Conservation (phyloP, 2,888 invertebrate genomes). For the Cerastoderma edule region DNA sequence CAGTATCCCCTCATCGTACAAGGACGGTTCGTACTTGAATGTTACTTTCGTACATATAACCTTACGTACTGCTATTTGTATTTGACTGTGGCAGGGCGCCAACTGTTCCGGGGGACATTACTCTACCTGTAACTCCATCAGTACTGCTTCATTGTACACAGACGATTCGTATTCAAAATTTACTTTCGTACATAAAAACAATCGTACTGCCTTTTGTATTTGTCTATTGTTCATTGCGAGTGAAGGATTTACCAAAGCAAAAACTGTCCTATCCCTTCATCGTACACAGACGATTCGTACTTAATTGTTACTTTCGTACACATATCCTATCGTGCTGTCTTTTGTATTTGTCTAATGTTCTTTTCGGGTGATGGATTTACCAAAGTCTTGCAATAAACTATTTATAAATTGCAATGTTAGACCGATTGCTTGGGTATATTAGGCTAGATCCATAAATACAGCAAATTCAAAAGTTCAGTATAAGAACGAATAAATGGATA, state of each 20-base stretch:
- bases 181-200: not conserved
- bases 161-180: slow-evolving; percentile 39
- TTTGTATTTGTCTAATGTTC: too few relatives aligned
- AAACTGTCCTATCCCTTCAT: slow-evolving; percentile 55
- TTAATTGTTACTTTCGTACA: not conserved
- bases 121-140: slow-evolving; percentile 34
- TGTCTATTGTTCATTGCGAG: too few relatives aligned
- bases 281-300: slow-evolving; percentile 54
- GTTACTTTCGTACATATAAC: not conserved
- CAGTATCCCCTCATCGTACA: slow-evolving; percentile 41
- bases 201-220: too few relatives aligned
- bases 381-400: too few relatives aligned
- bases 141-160: slow-evolving; percentile 43
- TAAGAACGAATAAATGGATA: too few relatives aligned
- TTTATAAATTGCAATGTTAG: too few relatives aligned
- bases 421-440: too few relatives aligned
- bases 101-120: slow-evolving; percentile 56
- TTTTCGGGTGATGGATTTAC: too few relatives aligned
- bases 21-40: slow-evolving; percentile 44
- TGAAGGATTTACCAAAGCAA: too few relatives aligned
- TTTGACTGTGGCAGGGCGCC: slow-evolving; percentile 58
- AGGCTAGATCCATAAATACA: too few relatives aligned
- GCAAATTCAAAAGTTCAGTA: too few relatives aligned
- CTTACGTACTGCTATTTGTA: too few relatives aligned
- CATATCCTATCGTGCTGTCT: not conserved